These are phyloP conservation scores for Heteromormyrus szaboi DNA, from an alignment of 2,797 vertebrate genomes.

Conservation along the genomic window DNA sequence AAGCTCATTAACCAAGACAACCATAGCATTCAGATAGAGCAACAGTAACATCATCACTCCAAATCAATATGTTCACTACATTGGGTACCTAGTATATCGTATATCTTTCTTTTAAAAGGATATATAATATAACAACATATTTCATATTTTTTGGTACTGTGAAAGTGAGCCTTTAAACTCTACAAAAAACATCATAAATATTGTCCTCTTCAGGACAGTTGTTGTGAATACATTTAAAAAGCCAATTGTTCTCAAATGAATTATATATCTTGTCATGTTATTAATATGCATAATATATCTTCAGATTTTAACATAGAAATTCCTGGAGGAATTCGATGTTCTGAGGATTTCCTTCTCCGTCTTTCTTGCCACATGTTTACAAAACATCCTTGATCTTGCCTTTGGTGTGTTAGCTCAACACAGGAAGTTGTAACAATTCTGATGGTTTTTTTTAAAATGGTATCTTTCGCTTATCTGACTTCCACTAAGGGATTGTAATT, in stretches of 20 bases:
- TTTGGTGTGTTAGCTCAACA: constrained; percentile 35
- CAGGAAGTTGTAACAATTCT: constrained; percentile 46
- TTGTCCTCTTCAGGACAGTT: not conserved
- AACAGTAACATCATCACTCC: not conserved
- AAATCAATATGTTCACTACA: not conserved
- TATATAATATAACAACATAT: not conserved
- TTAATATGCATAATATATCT: not conserved
- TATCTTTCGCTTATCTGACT: constrained; percentile 54
- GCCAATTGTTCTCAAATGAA: not conserved
- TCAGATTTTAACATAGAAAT: not conserved
- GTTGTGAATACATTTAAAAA: not conserved
- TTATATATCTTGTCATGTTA: not conserved
- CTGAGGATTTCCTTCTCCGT: constrained; percentile 32
- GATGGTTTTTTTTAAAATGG: constrained; percentile 50
- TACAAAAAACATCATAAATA: not conserved
- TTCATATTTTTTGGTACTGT: not conserved
- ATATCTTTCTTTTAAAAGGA: not conserved
- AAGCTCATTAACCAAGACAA: not conserved
- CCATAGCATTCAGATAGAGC: not conserved
- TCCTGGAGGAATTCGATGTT: constrained; percentile 15
- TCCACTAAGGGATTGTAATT: constrained; percentile 50
- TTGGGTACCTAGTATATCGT: not conserved
- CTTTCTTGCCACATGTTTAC: constrained; percentile 42
- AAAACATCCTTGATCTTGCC: constrained; percentile 36
- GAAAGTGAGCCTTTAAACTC: not conserved